Evolutionary conservation across 1,140 invertebrate species (phyloP).

Genomic region (Meloidogyne chitwoodi): DNA sequence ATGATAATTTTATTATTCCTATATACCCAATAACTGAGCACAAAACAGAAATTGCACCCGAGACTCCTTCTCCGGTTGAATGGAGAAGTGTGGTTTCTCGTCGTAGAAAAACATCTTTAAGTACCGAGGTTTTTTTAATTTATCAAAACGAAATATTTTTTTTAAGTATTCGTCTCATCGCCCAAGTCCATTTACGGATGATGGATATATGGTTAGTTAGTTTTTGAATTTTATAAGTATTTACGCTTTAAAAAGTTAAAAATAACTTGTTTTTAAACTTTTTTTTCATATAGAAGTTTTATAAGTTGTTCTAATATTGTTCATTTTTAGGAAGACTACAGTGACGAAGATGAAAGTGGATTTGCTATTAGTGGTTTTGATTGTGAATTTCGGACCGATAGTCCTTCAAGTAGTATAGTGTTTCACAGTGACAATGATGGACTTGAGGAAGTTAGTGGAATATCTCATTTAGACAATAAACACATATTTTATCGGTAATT

Average conservation of each 20-base stretch:
- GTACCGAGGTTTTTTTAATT: background rate
- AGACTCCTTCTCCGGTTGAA: background rate
- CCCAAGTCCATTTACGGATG: background rate
- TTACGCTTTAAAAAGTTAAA: too few species aligned
- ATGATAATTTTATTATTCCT: background rate
- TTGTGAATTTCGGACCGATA: background rate
- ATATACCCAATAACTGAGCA: background rate
- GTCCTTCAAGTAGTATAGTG: background rate
- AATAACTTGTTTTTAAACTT: too few species aligned
- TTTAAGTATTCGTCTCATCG: background rate
- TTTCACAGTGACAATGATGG: background rate
- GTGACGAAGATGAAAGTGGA: background rate
- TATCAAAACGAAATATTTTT: background rate
- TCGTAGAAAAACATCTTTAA: background rate
- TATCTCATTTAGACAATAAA: background rate
- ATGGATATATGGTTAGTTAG: background rate
- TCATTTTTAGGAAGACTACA: background rate
- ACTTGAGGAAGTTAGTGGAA: background rate
- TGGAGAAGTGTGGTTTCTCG: background rate
- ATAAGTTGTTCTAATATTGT: too few species aligned
- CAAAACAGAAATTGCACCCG: background rate
- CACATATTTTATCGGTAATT: background rate
- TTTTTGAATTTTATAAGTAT: too few species aligned
- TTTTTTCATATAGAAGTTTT: too few species aligned
- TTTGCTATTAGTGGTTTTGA: background rate